Evolutionary conservation across 35 echinoderm and acorn worm species (phyloP), one percentile per base, ranked within the genome.

Genomic region (Apostichopus parvimensis): DNA sequence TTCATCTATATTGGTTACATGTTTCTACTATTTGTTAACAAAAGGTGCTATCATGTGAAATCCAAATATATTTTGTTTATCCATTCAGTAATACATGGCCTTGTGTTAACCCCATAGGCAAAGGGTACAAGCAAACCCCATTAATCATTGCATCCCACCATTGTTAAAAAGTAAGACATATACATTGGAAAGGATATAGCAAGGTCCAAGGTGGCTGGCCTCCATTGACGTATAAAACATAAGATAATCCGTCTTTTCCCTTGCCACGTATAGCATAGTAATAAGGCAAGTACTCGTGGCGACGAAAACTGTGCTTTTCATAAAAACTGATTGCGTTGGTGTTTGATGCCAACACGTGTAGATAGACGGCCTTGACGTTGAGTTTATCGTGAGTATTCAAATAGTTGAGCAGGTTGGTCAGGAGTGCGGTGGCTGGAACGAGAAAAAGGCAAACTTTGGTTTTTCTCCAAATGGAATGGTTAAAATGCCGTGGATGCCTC

Each of bases 181-280:
- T 5, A 92, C 4, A 45, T 34, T 76, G 13, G 5, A 98, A 98
- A 98, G 97, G 97, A 98, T 98, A 98, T 98, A 98, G 92, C 15
- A 98, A 66, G 14, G 94, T 95, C 97, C 97, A 98, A n/a, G 97
- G 97, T 75, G 97, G 94, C 77, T 95, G 94, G 1, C 97, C 97
- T 23, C 97, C 97, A 79, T 98, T 98, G 86, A 98, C 90, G 77
- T 98, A 98, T 70, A 94, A 87, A 0, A 95, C 96, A 64, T 98
- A 98, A 9, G 96, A 98, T 70, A 98, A 87, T 0, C 96, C 96
- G 77, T 98, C 94, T 68, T 95, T 98, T 8, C 92, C 86, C 24
- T 94, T 91, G 53, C 92, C 94, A 54, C 93, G 86, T 55, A 98
- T 98, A 76, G 94, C 90, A 84, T 98, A 98, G 80, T 95, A 98